Evolutionary conservation across 2,888 invertebrate genomes (phyloP).

Genomic region (Xylocampa areola): DNA sequence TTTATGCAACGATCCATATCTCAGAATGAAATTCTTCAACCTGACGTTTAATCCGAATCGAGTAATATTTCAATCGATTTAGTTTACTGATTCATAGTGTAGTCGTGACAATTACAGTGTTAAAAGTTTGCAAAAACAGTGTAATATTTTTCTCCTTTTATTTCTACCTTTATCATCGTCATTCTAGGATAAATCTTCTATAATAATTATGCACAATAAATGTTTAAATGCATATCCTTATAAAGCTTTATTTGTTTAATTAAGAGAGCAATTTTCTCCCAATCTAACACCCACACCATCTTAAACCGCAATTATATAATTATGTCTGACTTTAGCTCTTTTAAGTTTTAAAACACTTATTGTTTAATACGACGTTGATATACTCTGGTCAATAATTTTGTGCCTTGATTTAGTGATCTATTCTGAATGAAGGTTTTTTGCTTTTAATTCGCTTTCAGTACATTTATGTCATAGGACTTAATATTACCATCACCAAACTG

Average conservation of each 20-base stretch:
- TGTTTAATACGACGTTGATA: neutral
- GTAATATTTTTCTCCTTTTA: no score
- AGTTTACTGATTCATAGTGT: slow-evolving; percentile 39
- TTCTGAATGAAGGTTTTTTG: no score
- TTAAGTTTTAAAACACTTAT: slow-evolving; percentile 1
- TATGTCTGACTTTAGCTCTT: slow-evolving; percentile 6
- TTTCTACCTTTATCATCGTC: neutral
- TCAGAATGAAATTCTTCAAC: slow-evolving; percentile 55
- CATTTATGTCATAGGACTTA: no score
- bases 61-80: slow-evolving; percentile 47
- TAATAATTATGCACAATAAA: slow-evolving; percentile 14
- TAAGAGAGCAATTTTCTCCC: slow-evolving; percentile 30
- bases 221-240: slow-evolving; percentile 8
- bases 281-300: slow-evolving; percentile 25
- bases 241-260: slow-evolving; percentile 3
- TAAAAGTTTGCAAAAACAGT: neutral
- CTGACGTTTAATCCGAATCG: slow-evolving; percentile 46
- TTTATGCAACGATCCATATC: slow-evolving; percentile 59
- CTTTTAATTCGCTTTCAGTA: no score
- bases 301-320: slow-evolving; percentile 26
- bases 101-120: slow-evolving; percentile 15
- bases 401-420: neutral
- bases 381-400: neutral
- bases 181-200: slow-evolving; percentile 9
- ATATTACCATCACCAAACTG: no score